Evolutionary conservation across 2,888 invertebrate genomes (phyloP), one percentile per base, ranked within the genome.

Genomic region (Tromatobia lineatoria): DNA sequence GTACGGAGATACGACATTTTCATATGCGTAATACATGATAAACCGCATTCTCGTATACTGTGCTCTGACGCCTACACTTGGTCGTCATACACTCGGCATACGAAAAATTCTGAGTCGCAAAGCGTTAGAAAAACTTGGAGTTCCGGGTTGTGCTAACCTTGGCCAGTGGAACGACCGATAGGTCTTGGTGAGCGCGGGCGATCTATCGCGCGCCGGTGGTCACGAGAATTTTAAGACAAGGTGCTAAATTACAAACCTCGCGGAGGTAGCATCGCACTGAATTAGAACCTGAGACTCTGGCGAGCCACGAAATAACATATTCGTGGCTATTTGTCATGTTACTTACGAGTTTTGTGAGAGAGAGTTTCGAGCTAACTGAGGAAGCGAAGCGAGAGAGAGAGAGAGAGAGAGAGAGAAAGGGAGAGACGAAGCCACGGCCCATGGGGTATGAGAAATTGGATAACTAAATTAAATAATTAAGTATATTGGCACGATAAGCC

Each of bases 211-310:
- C 52, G 67, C n/a, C 66, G 66, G 42, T 18, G 66, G 54, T 76
- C 75, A 50, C 80, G 83, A 73, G 75, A 10, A 69, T 75, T 81
- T 75, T 81, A 25, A 66, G 29, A 66, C 77, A 81, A 81, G 84
- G 81, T 84, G 78, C 81, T 84, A 84, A 84, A 84, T 81, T 79
- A 81, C 64, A 42, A 57, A 73, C 47, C 61, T 52, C 67, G 82
- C 50, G 29, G 57, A 45, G 23, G 67, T 34, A 47, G 20, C 38
- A 73, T 38, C 52, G n/a, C 42, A 38, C 45, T 67, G 76, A 67
- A 80, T 83, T 73, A 80, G 64, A 71, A 67, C 64, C 75, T 18
- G 66, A 67, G 18, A 50, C 47, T 11, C 34, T 59, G 34, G 20
- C 29, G 54, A 66, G 66, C 67, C 23, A 25, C 23, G 38, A 54